Evolutionary conservation across 2,113 vertebrate genomes (phyloP).

Genomic region (Myotis davidii): DNA sequence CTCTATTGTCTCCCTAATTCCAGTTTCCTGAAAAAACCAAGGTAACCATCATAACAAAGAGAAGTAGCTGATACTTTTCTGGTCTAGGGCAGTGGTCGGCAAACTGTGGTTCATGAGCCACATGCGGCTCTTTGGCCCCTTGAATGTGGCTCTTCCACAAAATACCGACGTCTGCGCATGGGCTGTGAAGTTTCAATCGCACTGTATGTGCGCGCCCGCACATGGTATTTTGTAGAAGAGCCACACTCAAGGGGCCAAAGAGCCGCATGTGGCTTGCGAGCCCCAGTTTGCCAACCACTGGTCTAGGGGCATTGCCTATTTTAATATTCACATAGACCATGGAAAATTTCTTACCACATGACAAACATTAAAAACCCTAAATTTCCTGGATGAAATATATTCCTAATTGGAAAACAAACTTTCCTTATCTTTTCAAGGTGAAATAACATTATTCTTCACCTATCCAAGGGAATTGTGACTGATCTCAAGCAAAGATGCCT

Average conservation of each 20-base stretch:
- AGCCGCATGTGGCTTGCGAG: too few species aligned
- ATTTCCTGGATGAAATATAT: constrained; percentile 8
- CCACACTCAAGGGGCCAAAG: too few species aligned
- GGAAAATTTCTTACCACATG: not conserved
- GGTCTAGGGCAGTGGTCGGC: not conserved
- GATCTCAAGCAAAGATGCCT: not conserved
- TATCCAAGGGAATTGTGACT: not conserved
- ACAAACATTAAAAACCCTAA: not conserved
- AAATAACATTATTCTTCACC: constrained; percentile 29
- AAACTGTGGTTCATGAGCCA: too few species aligned
- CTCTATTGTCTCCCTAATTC: not conserved
- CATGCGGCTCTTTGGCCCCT: too few species aligned
- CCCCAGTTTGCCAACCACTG: not conserved
- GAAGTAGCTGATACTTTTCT: not conserved
- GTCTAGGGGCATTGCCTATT: not conserved
- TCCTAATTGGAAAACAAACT: not conserved
- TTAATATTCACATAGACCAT: not conserved
- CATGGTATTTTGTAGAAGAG: too few species aligned
- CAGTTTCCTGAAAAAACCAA: not conserved
- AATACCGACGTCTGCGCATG: too few species aligned
- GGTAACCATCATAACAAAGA: not conserved
- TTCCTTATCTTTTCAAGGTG: constrained; percentile 17
- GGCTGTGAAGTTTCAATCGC: too few species aligned
- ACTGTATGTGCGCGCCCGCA: too few species aligned
- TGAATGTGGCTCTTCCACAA: too few species aligned